Conservation (phyloP, 2,888 invertebrate genomes). For the Uloborus plumipes region DNA sequence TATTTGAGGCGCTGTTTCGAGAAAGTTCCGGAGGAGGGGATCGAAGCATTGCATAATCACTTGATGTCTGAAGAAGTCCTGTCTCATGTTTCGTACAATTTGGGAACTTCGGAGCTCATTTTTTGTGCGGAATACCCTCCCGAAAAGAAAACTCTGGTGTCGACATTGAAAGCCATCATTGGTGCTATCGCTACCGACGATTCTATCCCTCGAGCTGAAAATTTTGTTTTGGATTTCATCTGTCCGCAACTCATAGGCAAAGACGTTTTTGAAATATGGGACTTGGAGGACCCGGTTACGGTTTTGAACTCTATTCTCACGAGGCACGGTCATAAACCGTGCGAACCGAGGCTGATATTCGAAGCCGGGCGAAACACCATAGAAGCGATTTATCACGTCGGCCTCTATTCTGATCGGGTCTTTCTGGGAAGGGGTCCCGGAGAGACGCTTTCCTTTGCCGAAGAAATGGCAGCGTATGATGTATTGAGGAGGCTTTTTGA, state of each 20-base stretch:
- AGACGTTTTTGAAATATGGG: conserved; percentile 88
- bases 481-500: conserved; percentile 81
- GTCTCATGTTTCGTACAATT: conserved; percentile 79
- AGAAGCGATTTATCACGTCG: conserved; percentile 87
- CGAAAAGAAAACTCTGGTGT: conserved; percentile 78
- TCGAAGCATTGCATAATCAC: conserved; percentile 77
- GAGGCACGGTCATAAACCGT: conserved; percentile 68
- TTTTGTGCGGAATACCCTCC: conserved; percentile 82
- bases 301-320: conserved; percentile 79
- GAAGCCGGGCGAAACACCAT: conserved; percentile 85
- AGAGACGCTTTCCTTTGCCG: conserved; percentile 84
- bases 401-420: conserved; percentile 85
- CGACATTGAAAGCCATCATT: conserved; percentile 85
- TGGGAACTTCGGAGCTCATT: conserved; percentile 88
- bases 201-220: conserved; percentile 74
- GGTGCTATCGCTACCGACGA: conserved; percentile 77
- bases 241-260: conserved; percentile 84
- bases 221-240: conserved; percentile 89
- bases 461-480: conserved; percentile 89
- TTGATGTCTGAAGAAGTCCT: conserved; percentile 79
- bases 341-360: conserved; percentile 76
- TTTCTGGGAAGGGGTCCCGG: conserved; percentile 89
- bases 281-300: conserved; percentile 82
- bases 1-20: conserved; percentile 82
- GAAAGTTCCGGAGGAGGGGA: conserved; percentile 82